These are phyloP conservation scores for Cryptotis parvus DNA, from an alignment of 2,113 vertebrate species.

Conservation along the genomic window DNA sequence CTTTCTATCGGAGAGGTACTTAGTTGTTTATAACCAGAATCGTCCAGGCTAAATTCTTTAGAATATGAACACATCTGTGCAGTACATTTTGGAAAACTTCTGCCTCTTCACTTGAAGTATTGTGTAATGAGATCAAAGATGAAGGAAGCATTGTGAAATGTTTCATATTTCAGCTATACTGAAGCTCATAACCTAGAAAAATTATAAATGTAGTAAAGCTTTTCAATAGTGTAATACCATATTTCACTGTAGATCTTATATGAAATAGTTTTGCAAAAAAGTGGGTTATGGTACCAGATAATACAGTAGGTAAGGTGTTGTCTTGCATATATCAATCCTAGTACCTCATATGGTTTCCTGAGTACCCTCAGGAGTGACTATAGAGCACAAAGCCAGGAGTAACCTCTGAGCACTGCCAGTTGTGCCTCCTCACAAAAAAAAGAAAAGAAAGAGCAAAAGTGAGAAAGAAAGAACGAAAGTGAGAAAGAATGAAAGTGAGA, in stretches of 20 bases:
- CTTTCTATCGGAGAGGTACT: not conserved
- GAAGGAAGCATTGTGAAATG: conserved; percentile 28
- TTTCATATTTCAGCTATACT: conserved; percentile 38
- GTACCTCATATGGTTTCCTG: too few species aligned
- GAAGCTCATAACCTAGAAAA: conserved; percentile 5
- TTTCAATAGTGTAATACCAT: not conserved
- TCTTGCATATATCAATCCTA: not conserved
- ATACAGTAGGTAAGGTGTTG: not conserved
- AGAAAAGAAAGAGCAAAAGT: too few species aligned
- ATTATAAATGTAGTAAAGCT: not conserved
- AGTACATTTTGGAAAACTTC: not conserved
- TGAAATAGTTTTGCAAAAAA: too few species aligned
- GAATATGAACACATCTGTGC: not conserved
- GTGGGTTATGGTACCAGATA: too few species aligned
- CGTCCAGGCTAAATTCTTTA: not conserved
- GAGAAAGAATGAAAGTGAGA: too few species aligned
- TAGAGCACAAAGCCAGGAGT: too few species aligned
- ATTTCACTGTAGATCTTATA: too few species aligned
- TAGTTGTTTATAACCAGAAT: not conserved
- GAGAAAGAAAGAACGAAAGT: too few species aligned
- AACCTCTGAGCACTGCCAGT: too few species aligned
- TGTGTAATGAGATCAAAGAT: conserved; percentile 39
- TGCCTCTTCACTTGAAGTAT: conserved; percentile 44
- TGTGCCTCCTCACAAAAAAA: too few species aligned
- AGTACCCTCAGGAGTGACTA: too few species aligned